Conservation (phyloP, 2,888 invertebrate genomes). For the Trachelus iudaicus region DNA sequence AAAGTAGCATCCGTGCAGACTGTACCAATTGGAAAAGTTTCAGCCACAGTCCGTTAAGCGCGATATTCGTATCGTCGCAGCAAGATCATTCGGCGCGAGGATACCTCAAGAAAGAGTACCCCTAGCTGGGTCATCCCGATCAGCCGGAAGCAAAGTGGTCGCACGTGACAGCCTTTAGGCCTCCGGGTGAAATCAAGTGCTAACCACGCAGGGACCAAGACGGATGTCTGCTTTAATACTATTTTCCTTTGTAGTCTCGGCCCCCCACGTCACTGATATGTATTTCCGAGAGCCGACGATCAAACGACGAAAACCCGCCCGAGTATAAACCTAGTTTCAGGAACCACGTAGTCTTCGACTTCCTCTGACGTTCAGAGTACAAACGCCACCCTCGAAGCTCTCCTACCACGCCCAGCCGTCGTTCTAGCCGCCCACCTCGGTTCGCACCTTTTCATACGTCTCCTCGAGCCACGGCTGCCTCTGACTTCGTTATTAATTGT, state of each 20-base stretch:
- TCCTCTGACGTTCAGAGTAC: background rate
- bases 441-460: background rate
- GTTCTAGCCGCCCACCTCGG: background rate
- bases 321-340: background rate
- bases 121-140: background rate
- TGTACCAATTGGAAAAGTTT: background rate
- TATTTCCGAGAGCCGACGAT: background rate
- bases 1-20: background rate
- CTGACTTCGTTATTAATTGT: background rate
- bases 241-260: background rate
- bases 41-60: background rate
- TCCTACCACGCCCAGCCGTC: background rate
- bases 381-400: background rate
- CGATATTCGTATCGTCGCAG: background rate
- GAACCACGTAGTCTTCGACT: background rate
- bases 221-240: background rate
- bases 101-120: background rate
- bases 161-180: background rate
- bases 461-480: background rate
- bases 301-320: background rate
- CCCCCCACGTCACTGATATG: background rate
- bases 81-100: background rate
- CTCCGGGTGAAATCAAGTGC: background rate
- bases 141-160: background rate
- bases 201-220: background rate